These are phyloP conservation scores for Pterobdella sp. DNA, from an alignment of 2,888 invertebrate species.

Conservation along the genomic window DNA sequence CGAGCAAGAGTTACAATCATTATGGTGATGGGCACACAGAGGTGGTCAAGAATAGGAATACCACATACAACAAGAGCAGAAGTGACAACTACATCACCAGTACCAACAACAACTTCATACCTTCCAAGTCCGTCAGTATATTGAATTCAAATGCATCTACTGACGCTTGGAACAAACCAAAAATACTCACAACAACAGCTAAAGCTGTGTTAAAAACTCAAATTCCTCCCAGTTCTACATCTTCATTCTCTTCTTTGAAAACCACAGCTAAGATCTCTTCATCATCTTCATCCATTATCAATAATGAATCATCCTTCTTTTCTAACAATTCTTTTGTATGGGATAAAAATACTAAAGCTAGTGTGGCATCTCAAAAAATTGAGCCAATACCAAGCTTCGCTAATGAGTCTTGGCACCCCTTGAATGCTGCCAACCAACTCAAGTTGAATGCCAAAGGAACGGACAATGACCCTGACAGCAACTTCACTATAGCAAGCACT, in stretches of 20 bases:
- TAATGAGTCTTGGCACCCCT: slow-evolving; percentile 32
- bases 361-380: background rate
- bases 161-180: too few species aligned
- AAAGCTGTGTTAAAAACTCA: too few species aligned
- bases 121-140: too few species aligned
- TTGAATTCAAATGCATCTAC: too few species aligned
- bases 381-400: slow-evolving; percentile 29
- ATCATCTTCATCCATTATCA: too few species aligned
- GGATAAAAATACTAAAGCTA: slow-evolving; percentile 17
- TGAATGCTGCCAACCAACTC: slow-evolving; percentile 22
- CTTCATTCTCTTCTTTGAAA: background rate
- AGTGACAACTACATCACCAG: slow-evolving; percentile 17
- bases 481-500: background rate
- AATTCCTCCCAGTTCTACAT: background rate
- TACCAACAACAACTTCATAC: background rate
- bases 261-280: too few species aligned
- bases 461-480: background rate
- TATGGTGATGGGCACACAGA: background rate
- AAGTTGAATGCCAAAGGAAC: slow-evolving; percentile 16
- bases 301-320: background rate
- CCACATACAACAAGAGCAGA: slow-evolving; percentile 7
- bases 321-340: slow-evolving; percentile 3
- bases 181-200: too few species aligned
- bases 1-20: background rate
- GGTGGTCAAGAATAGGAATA: slow-evolving; percentile 6